These are phyloP conservation scores for Bimastos eiseni DNA, from an alignment of 2,888 invertebrate genomes.

Conservation along the genomic window DNA sequence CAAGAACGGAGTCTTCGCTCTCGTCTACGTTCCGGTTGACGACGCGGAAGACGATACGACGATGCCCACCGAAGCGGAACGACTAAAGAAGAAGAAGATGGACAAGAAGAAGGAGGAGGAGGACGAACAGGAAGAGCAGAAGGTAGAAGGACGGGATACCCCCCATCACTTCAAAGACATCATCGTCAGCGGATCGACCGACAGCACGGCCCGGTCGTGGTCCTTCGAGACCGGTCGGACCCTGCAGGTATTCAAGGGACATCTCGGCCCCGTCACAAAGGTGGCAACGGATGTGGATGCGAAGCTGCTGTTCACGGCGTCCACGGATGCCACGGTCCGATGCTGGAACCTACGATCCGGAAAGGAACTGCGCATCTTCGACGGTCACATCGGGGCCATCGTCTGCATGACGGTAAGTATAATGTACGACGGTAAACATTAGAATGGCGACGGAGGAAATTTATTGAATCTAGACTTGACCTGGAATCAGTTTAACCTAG, in stretches of 20 bases:
- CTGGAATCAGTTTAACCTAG: too few species aligned
- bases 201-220: constrained; percentile 60
- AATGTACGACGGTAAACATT: neutral
- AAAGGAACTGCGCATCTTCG: constrained; percentile 60
- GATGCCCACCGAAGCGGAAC: neutral
- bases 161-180: constrained; percentile 50
- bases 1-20: constrained; percentile 64
- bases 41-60: constrained; percentile 62
- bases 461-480: too few species aligned
- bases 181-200: constrained; percentile 51
- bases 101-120: constrained; percentile 47
- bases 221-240: constrained; percentile 62
- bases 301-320: constrained; percentile 62
- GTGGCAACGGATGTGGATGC: constrained; percentile 63
- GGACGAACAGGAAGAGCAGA: neutral
- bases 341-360: constrained; percentile 64
- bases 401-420: constrained; percentile 62
- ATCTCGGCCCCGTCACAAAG: constrained; percentile 63
- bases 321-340: constrained; percentile 62
- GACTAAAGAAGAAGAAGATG: neutral
- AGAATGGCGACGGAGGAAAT: too few species aligned
- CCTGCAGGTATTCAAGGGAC: constrained; percentile 61
- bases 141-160: neutral
- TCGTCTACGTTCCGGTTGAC: constrained; percentile 64
- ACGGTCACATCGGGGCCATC: constrained; percentile 62